Evolutionary conservation across 2,113 vertebrate genomes (phyloP).

Genomic region (Neodon shergylaensis): DNA sequence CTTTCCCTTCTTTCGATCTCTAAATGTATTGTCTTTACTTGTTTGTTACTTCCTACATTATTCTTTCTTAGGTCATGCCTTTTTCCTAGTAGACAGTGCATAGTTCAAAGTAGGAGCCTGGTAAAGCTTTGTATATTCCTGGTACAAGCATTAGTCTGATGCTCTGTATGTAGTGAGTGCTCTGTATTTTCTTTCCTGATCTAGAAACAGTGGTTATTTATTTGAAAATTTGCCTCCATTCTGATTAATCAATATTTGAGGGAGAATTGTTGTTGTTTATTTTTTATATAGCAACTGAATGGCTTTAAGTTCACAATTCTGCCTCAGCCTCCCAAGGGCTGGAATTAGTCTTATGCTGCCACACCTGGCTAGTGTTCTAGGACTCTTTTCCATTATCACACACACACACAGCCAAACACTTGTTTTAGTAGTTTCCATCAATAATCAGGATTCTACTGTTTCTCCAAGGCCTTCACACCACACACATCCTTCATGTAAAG

Average conservation of each 20-base stretch:
- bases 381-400: neutral
- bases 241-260: neutral
- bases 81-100: neutral
- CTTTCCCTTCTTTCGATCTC: neutral
- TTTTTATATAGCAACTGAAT: neutral
- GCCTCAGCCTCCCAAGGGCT: neutral
- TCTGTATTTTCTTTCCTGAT: conserved; percentile 6
- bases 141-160: neutral
- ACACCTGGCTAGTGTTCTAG: neutral
- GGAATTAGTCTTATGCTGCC: neutral
- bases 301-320: neutral
- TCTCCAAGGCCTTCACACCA: neutral
- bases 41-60: neutral
- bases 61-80: neutral
- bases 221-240: neutral
- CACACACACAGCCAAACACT: neutral
- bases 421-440: neutral
- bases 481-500: neutral
- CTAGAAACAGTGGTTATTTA: neutral
- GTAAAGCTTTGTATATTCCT: conserved; percentile 23
- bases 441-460: neutral
- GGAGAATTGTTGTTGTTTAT: neutral
- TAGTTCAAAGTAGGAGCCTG: neutral
- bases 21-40: neutral
- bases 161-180: neutral